Percentiles rank a stretch among this genome's conserved stretches.
phyloP scores from a whole-genome alignment of 2,888 invertebrate genomes.

The Oegoconia quadripuncta region DNA sequence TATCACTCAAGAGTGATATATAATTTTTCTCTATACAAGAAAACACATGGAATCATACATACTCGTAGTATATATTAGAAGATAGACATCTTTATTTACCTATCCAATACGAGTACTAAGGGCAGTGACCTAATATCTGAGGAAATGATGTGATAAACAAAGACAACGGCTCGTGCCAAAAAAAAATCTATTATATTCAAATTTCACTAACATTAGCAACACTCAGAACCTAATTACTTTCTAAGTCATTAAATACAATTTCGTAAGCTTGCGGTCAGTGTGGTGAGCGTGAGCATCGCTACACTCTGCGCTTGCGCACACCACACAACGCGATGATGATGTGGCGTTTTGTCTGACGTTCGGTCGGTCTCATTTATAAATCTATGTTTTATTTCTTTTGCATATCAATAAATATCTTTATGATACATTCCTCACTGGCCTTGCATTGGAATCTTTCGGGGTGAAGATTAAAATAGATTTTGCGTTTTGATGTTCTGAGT shows the following conservation, averaged over 20 bases:
- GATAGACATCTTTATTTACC: too few relatives aligned
- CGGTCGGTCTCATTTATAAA: constrained; percentile 52
- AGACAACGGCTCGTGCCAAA: too few relatives aligned
- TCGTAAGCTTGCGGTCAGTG: constrained; percentile 50
- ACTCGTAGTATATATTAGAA: too few relatives aligned
- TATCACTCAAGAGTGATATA: too few relatives aligned
- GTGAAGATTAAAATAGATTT: background rate
- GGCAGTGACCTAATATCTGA: background rate
- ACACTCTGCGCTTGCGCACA: constrained; percentile 18
- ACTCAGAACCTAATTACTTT: constrained; percentile 12
- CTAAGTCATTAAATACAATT: constrained; percentile 51
- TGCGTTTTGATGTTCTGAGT: background rate
- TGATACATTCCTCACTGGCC: constrained; percentile 41
- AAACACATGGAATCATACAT: too few relatives aligned
- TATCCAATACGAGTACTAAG: background rate
- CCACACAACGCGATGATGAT: constrained; percentile 58
- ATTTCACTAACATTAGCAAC: background rate
- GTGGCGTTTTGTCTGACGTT: constrained; percentile 47
- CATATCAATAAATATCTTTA: constrained; percentile 56
- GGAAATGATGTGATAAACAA: too few relatives aligned
- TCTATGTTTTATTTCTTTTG: constrained; percentile 44
- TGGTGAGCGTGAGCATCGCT: constrained; percentile 31
- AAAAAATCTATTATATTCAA: too few relatives aligned
- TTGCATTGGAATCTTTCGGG: background rate
- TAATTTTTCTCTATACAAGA: too few relatives aligned